phyloP scores from a whole-genome alignment of 2,888 invertebrate species.

The Synergus laeviventris region DNA sequence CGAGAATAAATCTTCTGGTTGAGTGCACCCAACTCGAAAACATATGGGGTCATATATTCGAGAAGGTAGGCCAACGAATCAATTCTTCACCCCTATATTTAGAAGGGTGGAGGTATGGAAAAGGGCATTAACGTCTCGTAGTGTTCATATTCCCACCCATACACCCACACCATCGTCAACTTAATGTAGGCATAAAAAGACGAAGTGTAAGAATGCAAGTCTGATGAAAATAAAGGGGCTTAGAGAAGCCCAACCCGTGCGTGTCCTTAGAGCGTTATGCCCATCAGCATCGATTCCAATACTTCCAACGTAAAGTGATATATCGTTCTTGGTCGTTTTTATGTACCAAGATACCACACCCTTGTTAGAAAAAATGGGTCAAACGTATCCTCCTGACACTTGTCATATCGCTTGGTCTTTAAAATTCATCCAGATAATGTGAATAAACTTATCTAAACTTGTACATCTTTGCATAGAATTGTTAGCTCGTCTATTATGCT shows the following conservation, averaged over 20 bases:
- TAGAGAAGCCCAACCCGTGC: conserved; percentile 25
- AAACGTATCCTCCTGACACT: conserved; percentile 22
- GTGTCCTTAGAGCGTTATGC: background rate
- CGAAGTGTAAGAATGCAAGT: conserved; percentile 5
- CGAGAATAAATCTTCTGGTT: conserved; percentile 9
- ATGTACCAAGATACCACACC: conserved; percentile 14
- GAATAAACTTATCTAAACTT: conserved; percentile 29
- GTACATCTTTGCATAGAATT: conserved; percentile 9
- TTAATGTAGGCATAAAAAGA: conserved; percentile 2
- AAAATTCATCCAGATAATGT: conserved; percentile 16
- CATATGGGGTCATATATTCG: conserved; percentile 7
- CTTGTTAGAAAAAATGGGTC: conserved; percentile 35
- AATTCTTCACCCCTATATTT: conserved; percentile 23
- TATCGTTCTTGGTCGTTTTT: background rate
- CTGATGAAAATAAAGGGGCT: conserved; percentile 24
- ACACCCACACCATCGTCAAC: background rate
- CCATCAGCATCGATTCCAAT: conserved; percentile 8
- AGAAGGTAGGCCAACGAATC: conserved; percentile 13
- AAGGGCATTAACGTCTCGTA: conserved; percentile 2
- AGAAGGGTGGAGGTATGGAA: background rate
- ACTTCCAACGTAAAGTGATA: conserved; percentile 24
- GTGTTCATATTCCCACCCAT: background rate
- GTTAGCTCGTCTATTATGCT: background rate
- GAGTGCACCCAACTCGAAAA: conserved; percentile 9
- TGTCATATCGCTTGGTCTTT: conserved; percentile 35